These are phyloP conservation scores for Empidonax traillii DNA, from an alignment of 2,113 vertebrate species.

Conservation along the genomic window DNA sequence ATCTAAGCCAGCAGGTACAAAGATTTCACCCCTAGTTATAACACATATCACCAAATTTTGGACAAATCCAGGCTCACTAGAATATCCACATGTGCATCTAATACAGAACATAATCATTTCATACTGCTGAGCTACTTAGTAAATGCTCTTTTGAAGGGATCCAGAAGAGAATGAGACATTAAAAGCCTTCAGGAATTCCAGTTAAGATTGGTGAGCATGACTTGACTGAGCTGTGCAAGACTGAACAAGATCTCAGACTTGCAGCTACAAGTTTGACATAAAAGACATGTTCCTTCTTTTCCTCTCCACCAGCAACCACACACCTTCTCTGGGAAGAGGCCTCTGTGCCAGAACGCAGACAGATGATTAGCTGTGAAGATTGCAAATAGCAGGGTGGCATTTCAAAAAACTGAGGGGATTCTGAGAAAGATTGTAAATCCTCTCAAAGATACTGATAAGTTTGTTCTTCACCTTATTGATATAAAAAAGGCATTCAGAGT, in stretches of 20 bases:
- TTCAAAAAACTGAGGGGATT: neutral
- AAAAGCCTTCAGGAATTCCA: neutral
- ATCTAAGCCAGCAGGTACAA: neutral
- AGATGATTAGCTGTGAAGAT: neutral
- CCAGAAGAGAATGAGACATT: neutral
- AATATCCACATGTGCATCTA: neutral
- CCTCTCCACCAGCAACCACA: neutral
- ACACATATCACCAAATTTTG: neutral
- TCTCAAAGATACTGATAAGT: neutral
- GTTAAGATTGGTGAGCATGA: neutral
- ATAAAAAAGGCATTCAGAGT: neutral
- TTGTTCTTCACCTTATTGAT: neutral
- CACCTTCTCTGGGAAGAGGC: neutral
- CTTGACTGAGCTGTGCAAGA: neutral
- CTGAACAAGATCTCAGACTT: neutral
- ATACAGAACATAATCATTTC: neutral
- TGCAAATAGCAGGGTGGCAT: conserved; percentile 8
- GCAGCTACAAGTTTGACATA: neutral
- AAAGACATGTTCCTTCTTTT: neutral
- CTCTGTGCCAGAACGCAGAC: neutral
- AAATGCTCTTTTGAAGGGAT: neutral
- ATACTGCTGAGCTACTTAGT: neutral
- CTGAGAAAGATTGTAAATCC: neutral
- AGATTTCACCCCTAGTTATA: neutral
- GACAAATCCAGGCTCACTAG: neutral